Evolutionary conservation across 2,113 vertebrate genomes (phyloP).

Genomic region (Grus americana): DNA sequence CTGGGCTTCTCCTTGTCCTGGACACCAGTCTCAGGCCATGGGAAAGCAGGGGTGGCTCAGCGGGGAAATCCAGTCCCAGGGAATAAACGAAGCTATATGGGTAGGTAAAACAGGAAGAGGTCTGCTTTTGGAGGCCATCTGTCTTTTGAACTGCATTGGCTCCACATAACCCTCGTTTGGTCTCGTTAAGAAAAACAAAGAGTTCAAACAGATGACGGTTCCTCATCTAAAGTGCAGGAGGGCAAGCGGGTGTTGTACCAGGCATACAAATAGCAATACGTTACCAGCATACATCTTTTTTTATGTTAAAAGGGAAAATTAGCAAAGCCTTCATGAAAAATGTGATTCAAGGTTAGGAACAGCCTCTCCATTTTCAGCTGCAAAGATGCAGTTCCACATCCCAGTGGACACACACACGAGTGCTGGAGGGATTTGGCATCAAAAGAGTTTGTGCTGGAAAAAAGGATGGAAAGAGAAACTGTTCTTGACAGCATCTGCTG

Average conservation of each 20-base stretch:
- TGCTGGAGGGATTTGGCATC: background rate
- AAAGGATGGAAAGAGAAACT: background rate
- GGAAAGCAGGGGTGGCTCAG: background rate
- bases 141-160: background rate
- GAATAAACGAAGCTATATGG: background rate
- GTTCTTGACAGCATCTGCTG: background rate
- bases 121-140: background rate
- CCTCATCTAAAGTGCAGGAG: background rate
- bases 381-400: background rate
- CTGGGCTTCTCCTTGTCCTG: background rate
- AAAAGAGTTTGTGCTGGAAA: background rate
- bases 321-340: background rate
- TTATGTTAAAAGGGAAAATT: background rate
- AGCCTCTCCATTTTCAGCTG: background rate
- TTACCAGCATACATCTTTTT: background rate
- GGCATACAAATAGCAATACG: background rate
- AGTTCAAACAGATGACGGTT: background rate
- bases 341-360: background rate
- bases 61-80: background rate
- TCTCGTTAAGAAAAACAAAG: background rate
- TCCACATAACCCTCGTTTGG: background rate
- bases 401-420: rapidly evolving
- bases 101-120: background rate
- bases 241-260: rapidly evolving
- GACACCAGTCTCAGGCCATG: rapidly evolving